Evolutionary conservation across 2,797 vertebrate species (phyloP), one percentile per base, ranked within the genome.

Genomic region (Emys orbicularis): DNA sequence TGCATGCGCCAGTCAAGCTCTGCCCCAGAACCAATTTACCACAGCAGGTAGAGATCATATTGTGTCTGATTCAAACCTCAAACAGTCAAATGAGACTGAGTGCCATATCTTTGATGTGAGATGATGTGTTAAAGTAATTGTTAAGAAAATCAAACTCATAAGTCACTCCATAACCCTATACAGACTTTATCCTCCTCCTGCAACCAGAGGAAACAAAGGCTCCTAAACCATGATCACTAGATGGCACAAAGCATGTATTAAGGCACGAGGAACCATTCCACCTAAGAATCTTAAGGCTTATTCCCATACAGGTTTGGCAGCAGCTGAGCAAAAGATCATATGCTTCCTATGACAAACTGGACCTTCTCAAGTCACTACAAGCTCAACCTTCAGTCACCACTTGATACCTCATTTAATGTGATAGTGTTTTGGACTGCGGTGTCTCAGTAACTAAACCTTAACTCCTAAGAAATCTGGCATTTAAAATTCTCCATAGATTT

Each of bases 121-220:
- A 79, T 85, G 93, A 92, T 86, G 53, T 57, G 50, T 81, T 72
- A 96, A 76, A 82, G 53, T 93, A 96, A 95, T 93, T 68, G 84
- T 82, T 84, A 68, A 94, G 68, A 89, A 84, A 80, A 96, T 92
- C 88, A 96, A 96, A 94, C 94, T 68, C n/a, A 92, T 93, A 96
- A 96, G 96, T 95, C 90, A n/a, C 85, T 84, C 54, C 79, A 65
- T 84, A 87, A 94, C 12, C 27, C 27, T 59, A 31, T 31, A 59
- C 57, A 59, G 27, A 31, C 29, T 54, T 54, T 54, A 31, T 31
- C 29, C 57, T 59, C 29, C 27, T 59, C 29, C 87, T 68, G 19
- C 89, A 85, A 82, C 81, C 86, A 93, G 72, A 92, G 89, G 87
- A 83, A 90, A 88, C 52, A 61, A 94, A 88, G 3, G 72, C 88